phyloP scores from a whole-genome alignment of 2,113 vertebrate genomes.

The Microcebus ravelobensis region DNA sequence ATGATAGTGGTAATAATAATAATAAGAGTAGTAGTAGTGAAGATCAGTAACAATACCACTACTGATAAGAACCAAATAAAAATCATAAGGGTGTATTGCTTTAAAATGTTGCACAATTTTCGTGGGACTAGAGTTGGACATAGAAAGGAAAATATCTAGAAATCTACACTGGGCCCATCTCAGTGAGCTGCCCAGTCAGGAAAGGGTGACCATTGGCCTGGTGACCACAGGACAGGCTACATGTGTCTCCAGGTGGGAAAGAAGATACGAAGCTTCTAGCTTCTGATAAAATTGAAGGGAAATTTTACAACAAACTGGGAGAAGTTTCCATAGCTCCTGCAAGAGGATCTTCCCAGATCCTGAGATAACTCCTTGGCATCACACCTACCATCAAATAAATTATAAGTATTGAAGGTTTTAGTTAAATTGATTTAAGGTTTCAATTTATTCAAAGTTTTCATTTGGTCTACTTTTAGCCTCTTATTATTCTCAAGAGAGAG shows the following conservation, averaged over 20 bases:
- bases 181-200: background rate
- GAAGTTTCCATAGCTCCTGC: accelerated
- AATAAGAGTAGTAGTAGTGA: background rate
- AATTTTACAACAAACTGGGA: background rate
- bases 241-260: background rate
- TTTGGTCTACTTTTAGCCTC: background rate
- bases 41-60: background rate
- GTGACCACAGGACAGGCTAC: background rate
- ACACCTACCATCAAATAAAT: background rate
- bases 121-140: background rate
- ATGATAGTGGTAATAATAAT: background rate
- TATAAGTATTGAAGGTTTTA: background rate
- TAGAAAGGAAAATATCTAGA: background rate
- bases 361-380: background rate
- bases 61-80: background rate
- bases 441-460: background rate
- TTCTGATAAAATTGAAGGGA: background rate
- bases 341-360: background rate
- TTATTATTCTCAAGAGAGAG: background rate
- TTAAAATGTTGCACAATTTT: background rate
- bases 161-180: no score
- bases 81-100: background rate
- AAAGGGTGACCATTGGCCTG: background rate
- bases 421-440: background rate
- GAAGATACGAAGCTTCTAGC: background rate